Evolutionary conservation across 92 coral and sea anemone species (phyloP).

Genomic region (Virgularia gustaviana): DNA sequence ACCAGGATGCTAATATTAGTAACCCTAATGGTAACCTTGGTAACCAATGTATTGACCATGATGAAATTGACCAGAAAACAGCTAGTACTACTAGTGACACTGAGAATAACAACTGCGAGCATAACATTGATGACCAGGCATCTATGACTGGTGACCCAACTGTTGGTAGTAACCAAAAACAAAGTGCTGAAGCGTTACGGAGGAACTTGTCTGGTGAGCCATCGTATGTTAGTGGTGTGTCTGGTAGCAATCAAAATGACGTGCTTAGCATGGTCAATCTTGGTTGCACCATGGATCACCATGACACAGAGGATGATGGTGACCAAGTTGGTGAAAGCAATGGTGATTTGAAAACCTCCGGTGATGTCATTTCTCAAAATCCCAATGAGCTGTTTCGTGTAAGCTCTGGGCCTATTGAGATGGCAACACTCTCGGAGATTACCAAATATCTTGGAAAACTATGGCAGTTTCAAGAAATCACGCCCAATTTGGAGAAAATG

Average conservation of each 20-base stretch:
- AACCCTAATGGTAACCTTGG: constrained; percentile 1
- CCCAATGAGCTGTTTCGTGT: background rate
- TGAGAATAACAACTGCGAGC: background rate
- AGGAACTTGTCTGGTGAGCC: too few relatives aligned
- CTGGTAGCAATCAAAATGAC: too few relatives aligned
- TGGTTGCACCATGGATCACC: too few relatives aligned
- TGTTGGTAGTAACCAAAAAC: background rate
- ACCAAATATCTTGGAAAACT: constrained; percentile 55
- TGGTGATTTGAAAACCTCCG: background rate
- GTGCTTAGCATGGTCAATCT: too few relatives aligned
- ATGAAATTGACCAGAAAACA: too few relatives aligned
- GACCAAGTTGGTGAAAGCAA: background rate
- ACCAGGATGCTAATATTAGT: background rate
- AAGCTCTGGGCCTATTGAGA: constrained; percentile 4
- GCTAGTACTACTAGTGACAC: background rate
- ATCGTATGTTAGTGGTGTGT: too few relatives aligned
- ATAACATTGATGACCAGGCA: background rate
- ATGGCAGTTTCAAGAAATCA: constrained; percentile 73
- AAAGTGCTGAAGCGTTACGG: too few relatives aligned
- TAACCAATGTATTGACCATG: background rate
- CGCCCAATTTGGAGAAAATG: constrained; percentile 66
- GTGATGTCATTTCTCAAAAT: background rate
- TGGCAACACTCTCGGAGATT: constrained; percentile 49
- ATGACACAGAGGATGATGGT: background rate
- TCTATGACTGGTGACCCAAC: background rate